Percentiles rank a stretch among this genome's conserved stretches.
These are phyloP conservation scores for Zygaena filipendulae DNA, from an alignment of 2,888 invertebrate genomes.

Conservation along the genomic window DNA sequence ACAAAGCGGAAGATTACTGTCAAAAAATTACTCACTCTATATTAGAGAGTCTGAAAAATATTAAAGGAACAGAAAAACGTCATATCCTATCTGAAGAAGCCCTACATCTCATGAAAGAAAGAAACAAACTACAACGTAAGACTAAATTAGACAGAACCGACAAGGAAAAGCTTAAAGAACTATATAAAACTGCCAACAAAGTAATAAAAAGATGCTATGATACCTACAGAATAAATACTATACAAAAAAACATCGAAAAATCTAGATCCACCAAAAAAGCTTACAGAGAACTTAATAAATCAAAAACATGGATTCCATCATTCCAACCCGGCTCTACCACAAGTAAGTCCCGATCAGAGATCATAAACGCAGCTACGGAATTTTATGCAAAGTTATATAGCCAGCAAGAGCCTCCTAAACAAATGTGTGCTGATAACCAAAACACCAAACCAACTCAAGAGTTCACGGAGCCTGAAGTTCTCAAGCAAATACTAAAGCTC, in stretches of 20 bases:
- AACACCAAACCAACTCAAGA: constrained; percentile 3
- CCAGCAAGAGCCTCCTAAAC: constrained; percentile 6
- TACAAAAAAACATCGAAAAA: constrained; percentile 1
- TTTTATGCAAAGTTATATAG: constrained; percentile 13
- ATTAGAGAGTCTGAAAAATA: too few relatives aligned
- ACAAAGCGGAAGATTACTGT: constrained; percentile 1
- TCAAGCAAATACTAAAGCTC: constrained; percentile 12
- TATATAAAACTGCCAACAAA: constrained; percentile 1
- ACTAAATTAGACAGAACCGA: not conserved
- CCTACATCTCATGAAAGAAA: constrained; percentile 2
- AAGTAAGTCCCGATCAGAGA: constrained; percentile 8
- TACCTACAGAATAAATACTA: constrained; percentile 1
- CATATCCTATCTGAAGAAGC: not conserved
- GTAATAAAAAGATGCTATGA: constrained; percentile 2
- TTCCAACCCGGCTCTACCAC: constrained; percentile 6
- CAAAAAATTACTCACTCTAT: constrained; percentile 2
- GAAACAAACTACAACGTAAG: constrained; percentile 1
- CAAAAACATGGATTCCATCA: constrained; percentile 12
- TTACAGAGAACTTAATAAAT: too few relatives aligned
- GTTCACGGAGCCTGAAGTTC: constrained; percentile 11
- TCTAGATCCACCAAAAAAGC: constrained; percentile 3
- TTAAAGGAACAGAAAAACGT: not conserved
- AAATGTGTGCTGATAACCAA: constrained; percentile 4
- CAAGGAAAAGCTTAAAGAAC: constrained; percentile 1
- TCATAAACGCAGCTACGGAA: constrained; percentile 13